Evolutionary conservation across 1,140 invertebrate species (phyloP).

Genomic region (Potamilus streckersoni): DNA sequence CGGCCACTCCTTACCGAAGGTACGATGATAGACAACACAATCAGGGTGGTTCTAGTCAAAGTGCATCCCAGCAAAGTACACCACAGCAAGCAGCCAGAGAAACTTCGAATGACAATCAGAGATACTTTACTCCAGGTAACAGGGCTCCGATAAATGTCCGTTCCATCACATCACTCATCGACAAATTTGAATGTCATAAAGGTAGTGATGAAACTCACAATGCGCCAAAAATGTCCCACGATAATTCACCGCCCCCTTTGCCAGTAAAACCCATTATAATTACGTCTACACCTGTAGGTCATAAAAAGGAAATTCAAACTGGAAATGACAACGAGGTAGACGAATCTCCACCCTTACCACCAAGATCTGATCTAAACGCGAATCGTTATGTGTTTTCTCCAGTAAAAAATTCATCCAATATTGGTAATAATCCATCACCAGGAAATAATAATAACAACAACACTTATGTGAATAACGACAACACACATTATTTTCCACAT

Average conservation of each 20-base stretch:
- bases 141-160: constrained; percentile 21
- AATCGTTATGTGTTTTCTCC: not conserved
- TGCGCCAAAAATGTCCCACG: not conserved
- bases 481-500: not conserved
- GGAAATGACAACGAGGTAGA: not conserved
- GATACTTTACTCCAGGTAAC: constrained; percentile 24
- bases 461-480: not conserved
- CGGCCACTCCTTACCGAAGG: not conserved
- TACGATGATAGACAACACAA: not conserved
- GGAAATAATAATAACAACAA: constrained; percentile 1
- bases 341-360: not conserved
- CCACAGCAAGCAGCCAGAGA: constrained; percentile 6
- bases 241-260: not conserved
- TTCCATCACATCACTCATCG: constrained; percentile 21
- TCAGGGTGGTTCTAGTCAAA: constrained; percentile 1
- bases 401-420: not conserved
- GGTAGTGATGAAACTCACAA: constrained; percentile 9
- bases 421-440: not conserved
- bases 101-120: constrained; percentile 17
- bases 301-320: not conserved
- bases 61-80: not conserved
- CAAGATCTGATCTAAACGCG: not conserved
- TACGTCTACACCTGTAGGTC: constrained; percentile 13
- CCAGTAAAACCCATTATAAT: constrained; percentile 4
- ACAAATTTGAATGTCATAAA: constrained; percentile 18